Conservation (phyloP, 1,140 invertebrate species). For the Chelonus insularis region DNA sequence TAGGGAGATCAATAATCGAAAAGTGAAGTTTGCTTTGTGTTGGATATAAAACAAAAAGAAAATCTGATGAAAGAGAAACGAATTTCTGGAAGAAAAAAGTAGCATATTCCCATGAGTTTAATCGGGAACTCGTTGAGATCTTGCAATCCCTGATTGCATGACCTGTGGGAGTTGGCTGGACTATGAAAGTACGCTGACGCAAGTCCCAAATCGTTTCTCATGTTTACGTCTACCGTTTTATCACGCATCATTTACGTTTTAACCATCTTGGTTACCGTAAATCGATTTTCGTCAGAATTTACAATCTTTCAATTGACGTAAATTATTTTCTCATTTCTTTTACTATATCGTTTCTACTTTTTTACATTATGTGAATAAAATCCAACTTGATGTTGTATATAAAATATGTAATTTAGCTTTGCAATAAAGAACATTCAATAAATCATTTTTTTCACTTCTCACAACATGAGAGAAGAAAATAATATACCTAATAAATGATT, state of each 20-base stretch:
- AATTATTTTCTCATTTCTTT: background rate
- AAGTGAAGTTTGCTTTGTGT: no score
- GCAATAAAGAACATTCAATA: no score
- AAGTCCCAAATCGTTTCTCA: constrained; percentile 45
- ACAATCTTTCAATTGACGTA: background rate
- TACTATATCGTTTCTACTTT: background rate
- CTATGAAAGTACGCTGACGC: constrained; percentile 25
- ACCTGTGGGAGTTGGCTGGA: constrained; percentile 40
- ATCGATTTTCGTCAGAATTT: constrained; percentile 13
- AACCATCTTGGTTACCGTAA: constrained; percentile 25
- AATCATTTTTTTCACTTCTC: no score
- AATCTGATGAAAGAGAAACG: no score
- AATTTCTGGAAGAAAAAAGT: no score
- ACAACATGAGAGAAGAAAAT: no score
- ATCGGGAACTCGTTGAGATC: constrained; percentile 35
- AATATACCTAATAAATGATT: no score
- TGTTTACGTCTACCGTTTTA: constrained; percentile 35
- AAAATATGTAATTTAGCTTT: background rate
- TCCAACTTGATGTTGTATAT: background rate
- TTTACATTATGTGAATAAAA: background rate
- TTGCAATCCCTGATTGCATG: constrained; percentile 34
- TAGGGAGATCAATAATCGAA: no score
- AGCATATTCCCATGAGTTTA: constrained; percentile 43
- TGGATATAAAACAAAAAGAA: no score
- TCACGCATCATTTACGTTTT: constrained; percentile 33